phyloP scores from a whole-genome alignment of 2,888 invertebrate species.

The Ophion ellenae region DNA sequence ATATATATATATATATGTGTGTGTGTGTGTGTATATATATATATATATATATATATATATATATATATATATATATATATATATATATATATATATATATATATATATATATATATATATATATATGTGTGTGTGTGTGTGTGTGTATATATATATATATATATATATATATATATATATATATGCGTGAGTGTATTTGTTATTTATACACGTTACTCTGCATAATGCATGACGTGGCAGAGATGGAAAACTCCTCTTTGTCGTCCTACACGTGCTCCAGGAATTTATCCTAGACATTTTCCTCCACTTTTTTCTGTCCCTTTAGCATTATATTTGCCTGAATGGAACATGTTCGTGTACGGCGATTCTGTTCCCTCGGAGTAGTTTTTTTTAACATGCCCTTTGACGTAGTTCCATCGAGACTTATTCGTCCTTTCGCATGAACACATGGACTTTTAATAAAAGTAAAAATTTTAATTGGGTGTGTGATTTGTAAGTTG shows the following conservation, averaged over 20 bases:
- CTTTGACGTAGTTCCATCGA: background rate
- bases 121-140: too few relatives aligned
- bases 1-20: background rate
- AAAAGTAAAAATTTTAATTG: background rate
- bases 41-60: background rate
- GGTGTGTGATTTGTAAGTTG: background rate
- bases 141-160: background rate
- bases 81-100: background rate
- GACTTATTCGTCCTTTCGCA: background rate
- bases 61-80: background rate
- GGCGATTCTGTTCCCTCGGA: background rate
- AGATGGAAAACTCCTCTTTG: constrained; percentile 36
- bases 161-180: background rate
- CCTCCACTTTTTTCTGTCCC: constrained; percentile 2
- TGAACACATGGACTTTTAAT: background rate
- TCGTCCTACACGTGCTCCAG: constrained; percentile 28
- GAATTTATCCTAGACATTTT: constrained; percentile 35
- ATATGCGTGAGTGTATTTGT: background rate
- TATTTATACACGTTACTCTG: constrained; percentile 38
- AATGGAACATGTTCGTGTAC: background rate
- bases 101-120: background rate
- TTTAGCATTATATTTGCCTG: background rate
- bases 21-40: background rate
- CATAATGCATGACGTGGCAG: constrained; percentile 52
- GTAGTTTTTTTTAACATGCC: background rate